Evolutionary conservation across 2,797 vertebrate genomes (phyloP).

Genomic region (Anabas testudineus): DNA sequence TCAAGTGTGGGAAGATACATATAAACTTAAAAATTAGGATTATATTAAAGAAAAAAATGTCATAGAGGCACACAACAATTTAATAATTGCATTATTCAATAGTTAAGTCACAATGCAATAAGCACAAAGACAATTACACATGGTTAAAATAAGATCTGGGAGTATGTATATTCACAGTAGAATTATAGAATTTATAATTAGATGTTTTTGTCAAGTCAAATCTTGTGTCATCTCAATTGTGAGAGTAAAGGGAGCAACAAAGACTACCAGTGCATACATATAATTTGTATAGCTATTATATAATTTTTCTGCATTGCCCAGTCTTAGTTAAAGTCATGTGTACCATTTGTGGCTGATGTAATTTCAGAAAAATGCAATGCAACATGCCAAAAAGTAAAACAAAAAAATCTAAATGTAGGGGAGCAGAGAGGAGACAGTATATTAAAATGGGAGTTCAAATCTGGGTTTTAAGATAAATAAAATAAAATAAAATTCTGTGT

Average conservation of each 20-base stretch:
- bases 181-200: too few species aligned
- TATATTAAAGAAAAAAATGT: background rate
- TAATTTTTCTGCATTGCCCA: constrained; percentile 14
- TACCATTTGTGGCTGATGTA: constrained; percentile 40
- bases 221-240: constrained; percentile 33
- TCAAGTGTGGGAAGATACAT: background rate
- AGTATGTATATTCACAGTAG: constrained; percentile 1
- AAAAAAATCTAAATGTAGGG: background rate
- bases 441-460: background rate
- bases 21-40: background rate
- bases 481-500: constrained; percentile 1
- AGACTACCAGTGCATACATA: too few species aligned
- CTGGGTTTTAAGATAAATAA: background rate
- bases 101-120: constrained; percentile 36
- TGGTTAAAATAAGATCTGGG: constrained; percentile 63
- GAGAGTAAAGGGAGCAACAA: background rate
- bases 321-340: constrained; percentile 70
- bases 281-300: background rate
- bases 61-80: constrained; percentile 2
- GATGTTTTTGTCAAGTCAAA: background rate
- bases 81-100: constrained; percentile 1
- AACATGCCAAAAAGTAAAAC: constrained; percentile 57
- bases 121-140: constrained; percentile 53
- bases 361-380: constrained; percentile 50
- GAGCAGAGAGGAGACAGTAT: constrained; percentile 3